Evolutionary conservation across 2,888 invertebrate genomes (phyloP).

Genomic region (Thysanoteuthis rhombus): DNA sequence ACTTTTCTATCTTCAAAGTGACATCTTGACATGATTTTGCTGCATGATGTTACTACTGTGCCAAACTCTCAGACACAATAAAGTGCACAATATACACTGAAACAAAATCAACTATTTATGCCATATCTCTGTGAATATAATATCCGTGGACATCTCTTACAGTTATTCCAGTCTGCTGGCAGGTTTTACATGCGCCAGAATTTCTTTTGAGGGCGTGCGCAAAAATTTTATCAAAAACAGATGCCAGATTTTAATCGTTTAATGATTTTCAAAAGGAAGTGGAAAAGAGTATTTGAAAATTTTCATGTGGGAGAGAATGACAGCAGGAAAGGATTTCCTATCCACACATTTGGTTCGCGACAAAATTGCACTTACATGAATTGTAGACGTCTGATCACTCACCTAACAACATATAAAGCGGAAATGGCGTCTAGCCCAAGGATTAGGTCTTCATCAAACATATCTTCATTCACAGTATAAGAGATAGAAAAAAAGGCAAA

Average conservation of each 20-base stretch:
- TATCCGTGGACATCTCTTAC: background rate
- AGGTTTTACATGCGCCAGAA: background rate
- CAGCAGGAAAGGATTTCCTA: background rate
- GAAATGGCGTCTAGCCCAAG: background rate
- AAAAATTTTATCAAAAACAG: constrained; percentile 12
- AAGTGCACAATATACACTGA: no score
- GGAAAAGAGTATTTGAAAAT: background rate
- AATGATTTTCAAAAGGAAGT: background rate
- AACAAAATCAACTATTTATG: no score
- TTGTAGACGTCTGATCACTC: background rate
- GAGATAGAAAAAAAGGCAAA: no score
- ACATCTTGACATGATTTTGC: no score
- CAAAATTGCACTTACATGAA: background rate
- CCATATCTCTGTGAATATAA: no score
- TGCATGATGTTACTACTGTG: no score
- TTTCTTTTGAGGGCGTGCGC: background rate
- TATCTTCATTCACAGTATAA: background rate
- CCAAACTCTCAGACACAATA: no score
- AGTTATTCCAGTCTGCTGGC: background rate
- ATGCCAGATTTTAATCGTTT: background rate
- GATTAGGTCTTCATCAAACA: background rate
- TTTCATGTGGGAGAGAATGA: background rate
- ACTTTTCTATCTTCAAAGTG: no score
- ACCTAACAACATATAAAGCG: background rate
- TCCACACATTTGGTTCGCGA: background rate